Percentiles rank a stretch among this genome's conserved stretches.
Evolutionary conservation across 2,888 invertebrate genomes (phyloP).

Genomic region (Parnassius smintheus): DNA sequence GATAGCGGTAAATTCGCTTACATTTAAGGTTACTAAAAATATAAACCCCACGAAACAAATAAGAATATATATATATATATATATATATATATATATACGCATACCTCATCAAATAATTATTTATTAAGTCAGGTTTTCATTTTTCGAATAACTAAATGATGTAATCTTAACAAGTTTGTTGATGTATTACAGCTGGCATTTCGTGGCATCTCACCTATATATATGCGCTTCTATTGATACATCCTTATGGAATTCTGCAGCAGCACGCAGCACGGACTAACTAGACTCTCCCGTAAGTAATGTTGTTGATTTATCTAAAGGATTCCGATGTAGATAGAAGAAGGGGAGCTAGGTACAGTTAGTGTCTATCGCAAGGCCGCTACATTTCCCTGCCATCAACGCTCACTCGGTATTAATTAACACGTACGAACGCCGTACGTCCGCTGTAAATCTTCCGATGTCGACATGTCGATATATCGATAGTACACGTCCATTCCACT

Average conservation of each 20-base stretch:
- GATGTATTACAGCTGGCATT: too few relatives aligned
- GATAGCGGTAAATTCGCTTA: too few relatives aligned
- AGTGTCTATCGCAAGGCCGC: conserved; percentile 34
- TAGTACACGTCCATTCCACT: conserved; percentile 40
- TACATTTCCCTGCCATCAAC: conserved; percentile 36
- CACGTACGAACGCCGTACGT: conserved; percentile 55
- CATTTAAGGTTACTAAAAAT: too few relatives aligned
- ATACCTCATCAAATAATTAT: too few relatives aligned
- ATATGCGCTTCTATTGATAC: not conserved
- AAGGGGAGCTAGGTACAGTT: conserved; percentile 29
- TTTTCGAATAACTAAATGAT: too few relatives aligned
- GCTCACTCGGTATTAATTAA: conserved; percentile 60
- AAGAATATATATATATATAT: too few relatives aligned
- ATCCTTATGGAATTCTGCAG: not conserved
- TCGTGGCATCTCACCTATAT: too few relatives aligned
- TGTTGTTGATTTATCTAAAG: conserved; percentile 20
- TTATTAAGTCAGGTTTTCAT: too few relatives aligned
- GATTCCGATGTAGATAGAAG: conserved; percentile 21
- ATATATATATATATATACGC: too few relatives aligned
- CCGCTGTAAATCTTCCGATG: conserved; percentile 63
- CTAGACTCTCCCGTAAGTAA: conserved; percentile 1
- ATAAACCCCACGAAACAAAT: too few relatives aligned
- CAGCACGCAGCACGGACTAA: conserved; percentile 1
- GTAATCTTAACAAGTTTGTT: too few relatives aligned
- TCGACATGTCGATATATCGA: conserved; percentile 60